Conservation (phyloP, 2,113 vertebrate genomes). For the Embiotoca jacksoni region DNA sequence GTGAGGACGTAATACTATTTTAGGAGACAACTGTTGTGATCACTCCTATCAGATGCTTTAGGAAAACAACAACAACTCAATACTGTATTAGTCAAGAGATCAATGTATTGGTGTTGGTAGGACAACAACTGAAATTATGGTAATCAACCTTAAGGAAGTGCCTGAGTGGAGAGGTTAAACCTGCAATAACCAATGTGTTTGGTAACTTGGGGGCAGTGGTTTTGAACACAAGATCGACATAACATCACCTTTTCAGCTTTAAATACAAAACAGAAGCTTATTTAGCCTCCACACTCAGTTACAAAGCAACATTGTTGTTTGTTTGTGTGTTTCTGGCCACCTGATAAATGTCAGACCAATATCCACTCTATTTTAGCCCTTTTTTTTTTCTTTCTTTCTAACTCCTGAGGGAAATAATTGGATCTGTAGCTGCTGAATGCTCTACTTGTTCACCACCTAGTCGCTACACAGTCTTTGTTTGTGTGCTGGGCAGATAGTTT, state of each 20-base stretch:
- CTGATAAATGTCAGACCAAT: background rate
- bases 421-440: constrained; percentile 5
- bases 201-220: background rate
- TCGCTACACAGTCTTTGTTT: background rate
- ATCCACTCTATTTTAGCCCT: background rate
- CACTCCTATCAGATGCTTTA: background rate
- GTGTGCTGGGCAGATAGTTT: background rate
- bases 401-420: constrained; percentile 5
- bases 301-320: background rate
- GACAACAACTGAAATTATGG: background rate
- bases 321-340: background rate
- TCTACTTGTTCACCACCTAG: background rate
- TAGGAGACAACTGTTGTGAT: background rate
- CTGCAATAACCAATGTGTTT: background rate
- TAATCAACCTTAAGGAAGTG: background rate
- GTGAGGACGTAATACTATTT: background rate
- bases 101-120: background rate
- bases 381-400: background rate
- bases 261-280: too few relatives aligned
- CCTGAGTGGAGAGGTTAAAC: background rate
- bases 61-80: background rate
- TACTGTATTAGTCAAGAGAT: background rate
- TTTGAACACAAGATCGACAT: background rate
- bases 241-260: too few relatives aligned
- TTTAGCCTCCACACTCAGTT: too few relatives aligned